Percentiles rank a stretch among this genome's conserved stretches.
phyloP scores from a whole-genome alignment of 92 coral and sea anemone species.

The Porites divaricata region DNA sequence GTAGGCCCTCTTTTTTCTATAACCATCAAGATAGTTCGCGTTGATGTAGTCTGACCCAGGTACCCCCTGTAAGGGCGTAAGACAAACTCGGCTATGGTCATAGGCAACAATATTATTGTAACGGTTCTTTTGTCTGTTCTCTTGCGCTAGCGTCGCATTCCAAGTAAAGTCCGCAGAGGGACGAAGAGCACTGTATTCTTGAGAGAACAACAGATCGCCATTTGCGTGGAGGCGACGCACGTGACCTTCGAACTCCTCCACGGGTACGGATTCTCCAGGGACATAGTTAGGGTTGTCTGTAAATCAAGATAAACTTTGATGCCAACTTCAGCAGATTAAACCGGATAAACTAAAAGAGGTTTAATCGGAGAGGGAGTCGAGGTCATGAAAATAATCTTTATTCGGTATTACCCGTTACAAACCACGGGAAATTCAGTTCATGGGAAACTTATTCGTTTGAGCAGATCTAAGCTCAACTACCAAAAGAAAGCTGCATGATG shows the following conservation, averaged over 20 bases:
- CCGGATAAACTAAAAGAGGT: too few relatives aligned
- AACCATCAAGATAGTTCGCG: conserved; percentile 91
- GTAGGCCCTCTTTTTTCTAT: conserved; percentile 80
- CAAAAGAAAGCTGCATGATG: too few relatives aligned
- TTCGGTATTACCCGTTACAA: too few relatives aligned
- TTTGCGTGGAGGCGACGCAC: conserved; percentile 79
- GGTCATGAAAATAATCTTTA: too few relatives aligned
- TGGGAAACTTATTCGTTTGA: too few relatives aligned
- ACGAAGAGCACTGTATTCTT: conserved; percentile 72
- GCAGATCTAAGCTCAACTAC: too few relatives aligned
- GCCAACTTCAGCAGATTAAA: too few relatives aligned
- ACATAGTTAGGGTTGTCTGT: conserved; percentile 59
- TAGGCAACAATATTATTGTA: conserved; percentile 88
- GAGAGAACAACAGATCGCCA: conserved; percentile 81
- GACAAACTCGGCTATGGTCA: conserved; percentile 80
- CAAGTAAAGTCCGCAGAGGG: conserved; percentile 70
- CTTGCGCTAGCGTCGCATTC: conserved; percentile 72
- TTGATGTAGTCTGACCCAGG: conserved; percentile 84
- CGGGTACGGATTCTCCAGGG: conserved; percentile 73
- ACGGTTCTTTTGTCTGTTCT: conserved; percentile 79
- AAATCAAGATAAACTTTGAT: background rate
- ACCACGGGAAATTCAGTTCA: too few relatives aligned
- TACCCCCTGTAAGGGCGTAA: conserved; percentile 48
- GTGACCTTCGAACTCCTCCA: conserved; percentile 78
- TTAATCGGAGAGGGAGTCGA: too few relatives aligned